Evolutionary conservation across 1,140 invertebrate species (phyloP), one percentile per base, ranked within the genome.

Genomic region (Psilanteris sp.): DNA sequence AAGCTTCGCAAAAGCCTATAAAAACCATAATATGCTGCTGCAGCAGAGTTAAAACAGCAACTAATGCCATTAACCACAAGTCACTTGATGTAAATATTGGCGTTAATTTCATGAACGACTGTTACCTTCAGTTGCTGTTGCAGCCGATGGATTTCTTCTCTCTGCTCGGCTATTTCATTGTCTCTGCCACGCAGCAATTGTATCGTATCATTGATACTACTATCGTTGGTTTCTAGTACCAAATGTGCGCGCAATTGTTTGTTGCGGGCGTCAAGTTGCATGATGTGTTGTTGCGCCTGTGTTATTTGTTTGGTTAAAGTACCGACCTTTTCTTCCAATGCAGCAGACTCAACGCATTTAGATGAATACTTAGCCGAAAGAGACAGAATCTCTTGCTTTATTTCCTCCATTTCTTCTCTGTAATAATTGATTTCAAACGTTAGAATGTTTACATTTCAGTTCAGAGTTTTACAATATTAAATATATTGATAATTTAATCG

Each of bases 281-380:
- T 89, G 76, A 94, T 93, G 79, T 93, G 92, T 78, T 94, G 93
- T 81, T 95, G 94, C 26, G 94, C 94, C 72, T 95, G 93, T 54
- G 92, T 89, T 11, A 96, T 86, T 85, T 95, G 94, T 73, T 93
- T 92, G n/a, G 91, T 93, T 44, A 94, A 90, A 16, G 90, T 87
- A 41, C 93, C 92, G 13, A 97, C 90, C 81, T 95, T 93, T 84
- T 97, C 95, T 80, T 96, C 95, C 27, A 97, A 85, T 11, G 93
- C 92, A 0, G 95, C 94, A 7, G 95, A 94, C 85, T 97, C 96
- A 34, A 97, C 91, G 87, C 96, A 97, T 84, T 97, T 97, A 5
- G 95, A 92, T 0, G 96, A 96, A 86, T 97, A 96, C 80, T 96
- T 95, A 71, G 97, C 94, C 0, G 95, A 96, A 36, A 98, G 89